phyloP scores from a whole-genome alignment of 2,797 vertebrate species.

The Liparis tanakae region DNA sequence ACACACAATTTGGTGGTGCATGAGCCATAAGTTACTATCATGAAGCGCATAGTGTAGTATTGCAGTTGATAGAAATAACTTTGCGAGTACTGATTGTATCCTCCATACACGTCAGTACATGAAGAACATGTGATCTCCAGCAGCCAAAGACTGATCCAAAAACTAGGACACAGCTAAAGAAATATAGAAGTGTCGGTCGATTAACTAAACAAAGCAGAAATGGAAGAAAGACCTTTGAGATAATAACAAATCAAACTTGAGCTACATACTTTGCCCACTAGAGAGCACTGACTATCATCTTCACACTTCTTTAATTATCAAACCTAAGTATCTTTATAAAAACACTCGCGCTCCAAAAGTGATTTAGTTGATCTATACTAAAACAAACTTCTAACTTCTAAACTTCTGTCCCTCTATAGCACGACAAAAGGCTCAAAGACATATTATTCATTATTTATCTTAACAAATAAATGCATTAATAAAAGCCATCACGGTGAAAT shows the following conservation, averaged over 20 bases:
- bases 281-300: slow-evolving; percentile 11
- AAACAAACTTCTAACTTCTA: neutral
- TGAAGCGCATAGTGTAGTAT: neutral
- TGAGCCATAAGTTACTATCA: neutral
- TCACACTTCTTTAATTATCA: neutral
- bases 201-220: neutral
- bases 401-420: neutral
- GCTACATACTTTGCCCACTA: slow-evolving; percentile 22
- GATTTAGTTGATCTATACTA: neutral
- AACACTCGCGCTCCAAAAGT: no score
- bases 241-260: neutral
- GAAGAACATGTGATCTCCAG: neutral
- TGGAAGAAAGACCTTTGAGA: neutral
- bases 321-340: neutral
- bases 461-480: neutral
- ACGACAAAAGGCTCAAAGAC: neutral
- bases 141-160: neutral
- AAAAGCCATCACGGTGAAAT: neutral
- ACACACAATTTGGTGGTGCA: slow-evolving; percentile 16
- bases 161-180: neutral
- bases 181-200: neutral
- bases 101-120: neutral
- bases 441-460: neutral
- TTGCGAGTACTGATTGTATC: neutral
- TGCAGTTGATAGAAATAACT: neutral